Evolutionary conservation across 2,888 invertebrate species (phyloP).

Genomic region (Drosophila hamatofila): DNA sequence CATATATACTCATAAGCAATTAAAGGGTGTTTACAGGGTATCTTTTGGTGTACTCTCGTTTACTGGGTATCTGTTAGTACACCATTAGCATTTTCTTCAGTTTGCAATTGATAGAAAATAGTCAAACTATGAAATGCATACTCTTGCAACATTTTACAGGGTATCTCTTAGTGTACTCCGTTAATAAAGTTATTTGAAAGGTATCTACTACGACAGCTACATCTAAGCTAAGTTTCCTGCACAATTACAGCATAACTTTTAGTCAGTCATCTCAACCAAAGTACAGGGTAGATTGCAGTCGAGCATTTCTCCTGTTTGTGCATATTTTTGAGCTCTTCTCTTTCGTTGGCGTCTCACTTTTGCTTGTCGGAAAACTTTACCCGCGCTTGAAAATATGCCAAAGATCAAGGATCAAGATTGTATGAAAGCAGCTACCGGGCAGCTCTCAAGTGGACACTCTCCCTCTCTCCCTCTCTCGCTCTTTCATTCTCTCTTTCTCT

Average conservation of each 20-base stretch:
- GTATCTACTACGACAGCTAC: neutral
- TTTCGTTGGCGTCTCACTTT: neutral
- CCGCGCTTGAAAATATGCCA: constrained; percentile 28
- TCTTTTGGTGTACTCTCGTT: no score
- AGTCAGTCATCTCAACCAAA: neutral
- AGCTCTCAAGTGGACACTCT: constrained; percentile 29
- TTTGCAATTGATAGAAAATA: neutral
- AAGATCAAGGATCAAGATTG: constrained; percentile 50
- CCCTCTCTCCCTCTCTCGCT: neutral
- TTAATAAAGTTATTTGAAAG: neutral
- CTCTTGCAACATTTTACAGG: neutral
- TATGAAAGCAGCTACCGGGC: constrained; percentile 15
- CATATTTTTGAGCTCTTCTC: neutral
- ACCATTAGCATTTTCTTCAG: neutral
- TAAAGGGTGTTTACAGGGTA: no score
- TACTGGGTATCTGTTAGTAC: neutral
- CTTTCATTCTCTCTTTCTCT: neutral
- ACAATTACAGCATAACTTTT: neutral
- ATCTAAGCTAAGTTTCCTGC: neutral
- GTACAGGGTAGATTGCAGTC: neutral
- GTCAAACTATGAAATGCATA: neutral
- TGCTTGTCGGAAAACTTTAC: constrained; percentile 9
- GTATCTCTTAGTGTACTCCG: neutral
- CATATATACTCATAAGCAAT: no score
- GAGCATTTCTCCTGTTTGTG: neutral